phyloP scores from a whole-genome alignment of 2,113 vertebrate genomes.

The Labeo rohita region DNA sequence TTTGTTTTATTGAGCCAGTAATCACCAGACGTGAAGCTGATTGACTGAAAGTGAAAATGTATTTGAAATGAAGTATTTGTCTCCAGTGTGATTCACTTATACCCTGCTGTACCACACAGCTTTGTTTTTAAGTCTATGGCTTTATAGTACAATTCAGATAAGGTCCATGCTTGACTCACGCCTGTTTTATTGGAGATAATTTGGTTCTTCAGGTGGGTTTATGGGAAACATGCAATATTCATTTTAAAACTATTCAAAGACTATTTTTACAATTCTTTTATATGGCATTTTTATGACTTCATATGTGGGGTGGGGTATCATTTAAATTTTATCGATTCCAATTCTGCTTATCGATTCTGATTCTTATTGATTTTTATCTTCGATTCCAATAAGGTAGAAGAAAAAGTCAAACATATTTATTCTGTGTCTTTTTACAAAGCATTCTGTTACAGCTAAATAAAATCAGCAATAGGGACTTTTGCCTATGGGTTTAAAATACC shows the following conservation, averaged over 20 bases:
- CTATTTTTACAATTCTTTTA: neutral
- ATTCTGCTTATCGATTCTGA: too few species aligned
- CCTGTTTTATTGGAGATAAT: neutral
- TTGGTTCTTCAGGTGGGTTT: neutral
- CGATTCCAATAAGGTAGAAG: too few species aligned
- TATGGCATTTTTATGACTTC: neutral
- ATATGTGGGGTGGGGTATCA: neutral
- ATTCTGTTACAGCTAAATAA: too few species aligned
- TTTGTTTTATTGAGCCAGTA: neutral
- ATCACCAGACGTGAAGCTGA: neutral
- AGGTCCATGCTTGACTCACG: neutral
- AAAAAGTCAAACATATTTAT: too few species aligned
- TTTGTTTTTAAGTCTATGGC: neutral
- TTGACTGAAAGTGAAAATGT: neutral
- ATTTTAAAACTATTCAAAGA: neutral
- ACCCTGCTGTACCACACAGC: neutral
- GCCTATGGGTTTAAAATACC: too few species aligned
- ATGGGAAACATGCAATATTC: neutral
- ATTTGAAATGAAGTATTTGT: too few species aligned
- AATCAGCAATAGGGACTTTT: too few species aligned
- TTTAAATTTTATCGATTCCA: too few species aligned
- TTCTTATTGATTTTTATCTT: too few species aligned
- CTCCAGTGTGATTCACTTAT: neutral
- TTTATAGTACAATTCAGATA: neutral
- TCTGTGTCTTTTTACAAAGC: too few species aligned